A percentile compares a stretch with the other conserved stretches of the same genome.
Conservation (phyloP, 2,797 vertebrate genomes). For the Alfaro cultratus region DNA sequence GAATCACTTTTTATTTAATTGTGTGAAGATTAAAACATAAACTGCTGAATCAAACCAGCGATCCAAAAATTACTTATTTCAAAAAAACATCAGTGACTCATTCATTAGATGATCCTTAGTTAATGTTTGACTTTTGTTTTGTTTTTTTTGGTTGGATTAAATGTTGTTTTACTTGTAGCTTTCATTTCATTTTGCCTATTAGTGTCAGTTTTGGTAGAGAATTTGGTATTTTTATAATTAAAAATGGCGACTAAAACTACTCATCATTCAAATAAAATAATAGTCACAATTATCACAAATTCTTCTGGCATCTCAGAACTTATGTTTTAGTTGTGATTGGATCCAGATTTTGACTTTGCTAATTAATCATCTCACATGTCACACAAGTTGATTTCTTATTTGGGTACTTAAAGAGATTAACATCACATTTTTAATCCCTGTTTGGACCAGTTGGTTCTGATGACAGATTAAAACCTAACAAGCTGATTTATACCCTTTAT, state of each 20-base stretch:
- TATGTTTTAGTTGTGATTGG: neutral
- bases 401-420: neutral
- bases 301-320: neutral
- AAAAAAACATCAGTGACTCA: neutral
- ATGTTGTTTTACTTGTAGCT: neutral
- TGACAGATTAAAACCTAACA: neutral
- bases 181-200: neutral
- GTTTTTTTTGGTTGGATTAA: neutral
- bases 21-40: neutral
- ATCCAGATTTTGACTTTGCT: neutral
- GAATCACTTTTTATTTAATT: neutral
- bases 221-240: neutral
- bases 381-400: neutral
- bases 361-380: neutral
- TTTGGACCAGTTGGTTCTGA: neutral
- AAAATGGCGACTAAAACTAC: neutral
- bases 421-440: neutral
- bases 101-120: neutral
- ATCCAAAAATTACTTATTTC: neutral
- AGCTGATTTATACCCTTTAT: too few relatives aligned
- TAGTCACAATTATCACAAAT: neutral
- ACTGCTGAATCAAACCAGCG: neutral
- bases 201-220: neutral
- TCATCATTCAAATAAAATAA: neutral
- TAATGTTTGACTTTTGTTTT: neutral